Evolutionary conservation across 1,140 invertebrate species (phyloP).

Genomic region (Rhizoglyphus robini): DNA sequence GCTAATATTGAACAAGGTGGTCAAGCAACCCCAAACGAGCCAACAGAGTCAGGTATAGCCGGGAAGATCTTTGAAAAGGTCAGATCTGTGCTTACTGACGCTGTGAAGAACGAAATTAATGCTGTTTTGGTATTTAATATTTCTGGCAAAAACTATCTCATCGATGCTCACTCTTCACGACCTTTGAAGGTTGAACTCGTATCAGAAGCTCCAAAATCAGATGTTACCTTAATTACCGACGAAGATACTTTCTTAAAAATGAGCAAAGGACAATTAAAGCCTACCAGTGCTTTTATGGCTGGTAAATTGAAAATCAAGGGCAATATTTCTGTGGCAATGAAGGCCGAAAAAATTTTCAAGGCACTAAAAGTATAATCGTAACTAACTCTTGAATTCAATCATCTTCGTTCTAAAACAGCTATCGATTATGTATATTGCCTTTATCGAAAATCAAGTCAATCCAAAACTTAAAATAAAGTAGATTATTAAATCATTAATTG

Average conservation of each 20-base stretch:
- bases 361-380: slow-evolving; percentile 48
- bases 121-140: slow-evolving; percentile 20
- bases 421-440: no score
- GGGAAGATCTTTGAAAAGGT: slow-evolving; percentile 21
- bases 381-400: no score
- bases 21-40: background rate
- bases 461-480: no score
- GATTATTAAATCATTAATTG: no score
- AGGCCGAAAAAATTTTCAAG: slow-evolving; percentile 82
- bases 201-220: slow-evolving; percentile 14
- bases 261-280: slow-evolving; percentile 50
- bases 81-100: slow-evolving; percentile 14
- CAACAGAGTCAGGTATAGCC: background rate
- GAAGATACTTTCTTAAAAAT: slow-evolving; percentile 42
- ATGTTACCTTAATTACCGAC: slow-evolving; percentile 68
- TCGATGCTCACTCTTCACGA: slow-evolving; percentile 17
- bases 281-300: slow-evolving; percentile 82
- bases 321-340: slow-evolving; percentile 85
- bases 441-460: no score
- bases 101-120: slow-evolving; percentile 23
- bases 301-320: slow-evolving; percentile 91
- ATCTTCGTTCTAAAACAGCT: no score
- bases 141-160: slow-evolving; percentile 21
- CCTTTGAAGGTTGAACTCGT: slow-evolving; percentile 13
- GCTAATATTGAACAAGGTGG: background rate